phyloP scores from a whole-genome alignment of 2,888 invertebrate species.

The Ormyrus rosae region DNA sequence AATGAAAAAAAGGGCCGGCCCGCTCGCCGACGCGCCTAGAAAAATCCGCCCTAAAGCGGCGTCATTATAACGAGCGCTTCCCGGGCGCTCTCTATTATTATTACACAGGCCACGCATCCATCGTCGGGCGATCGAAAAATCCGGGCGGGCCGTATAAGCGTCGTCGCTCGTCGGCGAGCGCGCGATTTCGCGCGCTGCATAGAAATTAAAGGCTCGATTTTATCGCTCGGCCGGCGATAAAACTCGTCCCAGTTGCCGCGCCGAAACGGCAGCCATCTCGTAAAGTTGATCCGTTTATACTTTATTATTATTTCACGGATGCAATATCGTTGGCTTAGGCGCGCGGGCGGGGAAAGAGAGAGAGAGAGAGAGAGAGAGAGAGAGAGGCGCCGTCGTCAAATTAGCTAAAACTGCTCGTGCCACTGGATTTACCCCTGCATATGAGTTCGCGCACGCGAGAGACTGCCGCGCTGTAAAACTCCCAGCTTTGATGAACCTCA shows the following conservation, averaged over 20 bases:
- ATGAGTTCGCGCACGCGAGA: slow-evolving; percentile 21
- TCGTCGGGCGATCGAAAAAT: slow-evolving; percentile 8
- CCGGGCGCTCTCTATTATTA: not conserved
- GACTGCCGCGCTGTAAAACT: slow-evolving; percentile 47
- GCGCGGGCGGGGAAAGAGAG: not conserved
- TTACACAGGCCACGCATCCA: not conserved
- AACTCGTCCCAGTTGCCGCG: slow-evolving; percentile 59
- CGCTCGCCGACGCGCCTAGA: not conserved
- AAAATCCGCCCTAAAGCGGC: not conserved
- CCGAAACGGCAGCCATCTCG: slow-evolving; percentile 62
- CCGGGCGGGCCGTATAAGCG: not conserved
- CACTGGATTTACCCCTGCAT: slow-evolving; percentile 63
- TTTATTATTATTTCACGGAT: slow-evolving; percentile 75
- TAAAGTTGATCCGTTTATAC: slow-evolving; percentile 75
- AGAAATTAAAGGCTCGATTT: slow-evolving; percentile 57
- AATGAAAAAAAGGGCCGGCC: too few relatives aligned
- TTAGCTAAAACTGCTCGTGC: slow-evolving; percentile 71
- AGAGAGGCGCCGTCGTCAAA: slow-evolving; percentile 68
- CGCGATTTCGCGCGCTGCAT: slow-evolving; percentile 21
- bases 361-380: slow-evolving; percentile 23
- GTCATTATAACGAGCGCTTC: not conserved
- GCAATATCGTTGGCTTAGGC: slow-evolving; percentile 71
- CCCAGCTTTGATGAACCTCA: slow-evolving; percentile 24
- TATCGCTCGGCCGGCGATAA: slow-evolving; percentile 63
- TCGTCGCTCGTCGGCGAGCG: too few relatives aligned